These are phyloP conservation scores for Sturmia bella DNA, from an alignment of 2,888 invertebrate species.

Conservation along the genomic window DNA sequence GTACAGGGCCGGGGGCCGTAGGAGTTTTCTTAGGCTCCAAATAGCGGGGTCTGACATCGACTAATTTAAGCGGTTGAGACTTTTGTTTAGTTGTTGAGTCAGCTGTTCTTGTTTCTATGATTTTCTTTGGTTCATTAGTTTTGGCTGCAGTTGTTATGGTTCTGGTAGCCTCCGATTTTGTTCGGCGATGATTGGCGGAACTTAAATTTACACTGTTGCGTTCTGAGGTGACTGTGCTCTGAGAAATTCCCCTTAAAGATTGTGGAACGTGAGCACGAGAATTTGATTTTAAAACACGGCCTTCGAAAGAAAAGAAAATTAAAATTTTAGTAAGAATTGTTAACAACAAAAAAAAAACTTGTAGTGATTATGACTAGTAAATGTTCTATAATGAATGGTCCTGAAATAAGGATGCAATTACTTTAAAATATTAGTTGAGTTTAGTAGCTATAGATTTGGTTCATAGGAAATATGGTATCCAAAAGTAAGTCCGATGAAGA, in stretches of 20 bases:
- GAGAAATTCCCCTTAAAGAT: slow-evolving; percentile 74
- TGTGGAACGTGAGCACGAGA: slow-evolving; percentile 80
- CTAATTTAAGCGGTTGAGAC: slow-evolving; percentile 70
- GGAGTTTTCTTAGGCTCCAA: slow-evolving; percentile 83
- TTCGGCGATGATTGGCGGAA: slow-evolving; percentile 76
- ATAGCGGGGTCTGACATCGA: slow-evolving; percentile 84
- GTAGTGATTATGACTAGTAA: no score
- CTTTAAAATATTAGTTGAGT: no score
- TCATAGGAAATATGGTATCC: no score
- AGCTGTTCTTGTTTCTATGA: slow-evolving; percentile 45
- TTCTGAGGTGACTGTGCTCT: slow-evolving; percentile 72
- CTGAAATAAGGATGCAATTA: no score
- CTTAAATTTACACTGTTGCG: slow-evolving; percentile 73
- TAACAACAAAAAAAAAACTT: no score
- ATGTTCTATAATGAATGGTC: no score
- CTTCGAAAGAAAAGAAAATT: slow-evolving; percentile 67
- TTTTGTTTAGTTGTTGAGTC: slow-evolving; percentile 64
- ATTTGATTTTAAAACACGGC: slow-evolving; percentile 79
- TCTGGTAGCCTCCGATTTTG: slow-evolving; percentile 80
- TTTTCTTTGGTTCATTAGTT: slow-evolving; percentile 58
- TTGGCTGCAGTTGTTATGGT: slow-evolving; percentile 44
- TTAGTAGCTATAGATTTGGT: no score
- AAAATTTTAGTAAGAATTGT: neutral
- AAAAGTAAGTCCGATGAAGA: no score
- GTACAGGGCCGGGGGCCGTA: slow-evolving; percentile 74